Evolutionary conservation across 2,113 vertebrate species (phyloP).

Genomic region (Megaleporinus macrocephalus): DNA sequence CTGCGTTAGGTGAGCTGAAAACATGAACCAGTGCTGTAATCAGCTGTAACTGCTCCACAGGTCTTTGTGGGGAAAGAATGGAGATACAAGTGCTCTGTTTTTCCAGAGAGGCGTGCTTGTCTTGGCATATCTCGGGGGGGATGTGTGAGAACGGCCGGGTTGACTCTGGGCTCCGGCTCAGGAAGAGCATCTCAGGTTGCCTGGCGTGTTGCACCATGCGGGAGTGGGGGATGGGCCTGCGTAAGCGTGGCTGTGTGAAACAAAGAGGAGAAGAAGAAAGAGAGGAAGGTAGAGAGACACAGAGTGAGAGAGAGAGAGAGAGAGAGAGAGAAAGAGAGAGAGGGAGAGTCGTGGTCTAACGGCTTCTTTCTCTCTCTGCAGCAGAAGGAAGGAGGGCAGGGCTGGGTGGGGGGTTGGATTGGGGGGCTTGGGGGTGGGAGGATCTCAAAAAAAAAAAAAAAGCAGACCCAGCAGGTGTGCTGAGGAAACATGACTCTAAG

Average conservation of each 20-base stretch:
- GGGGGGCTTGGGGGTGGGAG: slow-evolving; percentile 3
- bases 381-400: slow-evolving; percentile 68
- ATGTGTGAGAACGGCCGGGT: slow-evolving; percentile 32
- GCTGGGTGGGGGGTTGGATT: slow-evolving; percentile 26
- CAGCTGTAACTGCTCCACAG: background rate
- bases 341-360: slow-evolving; percentile 66
- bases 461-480: slow-evolving; percentile 75
- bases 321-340: slow-evolving; percentile 61
- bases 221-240: slow-evolving; percentile 45
- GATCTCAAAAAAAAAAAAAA: too few species aligned
- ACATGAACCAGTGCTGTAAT: background rate
- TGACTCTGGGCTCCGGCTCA: slow-evolving; percentile 53
- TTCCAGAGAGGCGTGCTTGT: background rate
- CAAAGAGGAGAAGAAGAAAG: slow-evolving; percentile 4
- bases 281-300: slow-evolving; percentile 62
- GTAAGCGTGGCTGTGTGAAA: slow-evolving; percentile 40
- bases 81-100: background rate
- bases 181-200: slow-evolving; percentile 72
- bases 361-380: slow-evolving; percentile 67
- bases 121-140: background rate
- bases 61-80: background rate
- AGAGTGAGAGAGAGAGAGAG: slow-evolving; percentile 65
- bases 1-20: background rate
- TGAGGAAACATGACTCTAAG: background rate
- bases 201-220: slow-evolving; percentile 67